Conservation (phyloP, 2,888 invertebrate species). For the Eupithecia insigniata region DNA sequence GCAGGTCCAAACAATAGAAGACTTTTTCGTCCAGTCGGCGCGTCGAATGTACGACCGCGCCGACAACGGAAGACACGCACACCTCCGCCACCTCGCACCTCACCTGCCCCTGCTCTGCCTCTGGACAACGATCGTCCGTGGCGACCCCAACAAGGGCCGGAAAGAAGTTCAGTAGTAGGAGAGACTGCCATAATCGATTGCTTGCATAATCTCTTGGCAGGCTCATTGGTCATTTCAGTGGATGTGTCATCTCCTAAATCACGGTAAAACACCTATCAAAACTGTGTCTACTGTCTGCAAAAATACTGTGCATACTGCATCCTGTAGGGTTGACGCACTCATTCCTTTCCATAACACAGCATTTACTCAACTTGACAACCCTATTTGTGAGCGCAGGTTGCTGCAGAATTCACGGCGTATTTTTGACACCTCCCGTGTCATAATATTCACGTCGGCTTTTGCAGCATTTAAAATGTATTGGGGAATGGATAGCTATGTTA, state of each 20-base stretch:
- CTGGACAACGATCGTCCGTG: no score
- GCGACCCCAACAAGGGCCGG: no score
- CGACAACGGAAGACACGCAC: no score
- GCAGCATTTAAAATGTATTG: constrained; percentile 1
- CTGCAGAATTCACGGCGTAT: constrained; percentile 43
- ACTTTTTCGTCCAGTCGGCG: no score
- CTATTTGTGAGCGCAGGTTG: constrained; percentile 42
- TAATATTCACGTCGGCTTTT: constrained; percentile 7
- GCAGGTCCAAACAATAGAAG: no score
- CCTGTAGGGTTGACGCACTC: constrained; percentile 41
- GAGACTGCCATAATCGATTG: not conserved
- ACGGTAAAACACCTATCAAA: not conserved
- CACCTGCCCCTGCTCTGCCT: no score
- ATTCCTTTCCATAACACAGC: constrained; percentile 41
- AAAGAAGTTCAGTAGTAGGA: no score
- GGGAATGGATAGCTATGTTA: not conserved
- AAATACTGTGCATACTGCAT: constrained; percentile 24
- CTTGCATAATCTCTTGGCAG: not conserved
- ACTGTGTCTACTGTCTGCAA: constrained; percentile 3
- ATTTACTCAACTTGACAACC: constrained; percentile 43
- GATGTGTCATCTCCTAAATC: not conserved
- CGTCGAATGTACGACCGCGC: no score
- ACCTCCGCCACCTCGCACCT: no score
- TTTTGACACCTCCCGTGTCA: constrained; percentile 37
- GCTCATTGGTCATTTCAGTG: not conserved